Conservation (phyloP, 2,797 vertebrate genomes). For the Tiaroga cobitis region DNA sequence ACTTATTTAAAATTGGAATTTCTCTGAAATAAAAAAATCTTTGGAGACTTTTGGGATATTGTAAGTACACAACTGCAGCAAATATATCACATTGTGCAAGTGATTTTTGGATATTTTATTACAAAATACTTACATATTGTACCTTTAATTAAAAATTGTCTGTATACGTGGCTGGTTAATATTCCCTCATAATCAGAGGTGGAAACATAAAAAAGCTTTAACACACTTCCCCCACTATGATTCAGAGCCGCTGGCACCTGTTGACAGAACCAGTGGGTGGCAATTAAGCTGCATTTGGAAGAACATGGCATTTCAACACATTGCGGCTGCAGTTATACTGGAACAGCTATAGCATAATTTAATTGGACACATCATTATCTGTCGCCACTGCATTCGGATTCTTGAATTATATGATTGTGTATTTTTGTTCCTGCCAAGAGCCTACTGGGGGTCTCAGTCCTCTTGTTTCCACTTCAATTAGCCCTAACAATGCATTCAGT, state of each 20-base stretch:
- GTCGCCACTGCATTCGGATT: conserved; percentile 24
- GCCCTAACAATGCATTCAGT: conserved; percentile 22
- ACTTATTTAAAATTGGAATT: no score
- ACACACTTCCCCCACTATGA: conserved; percentile 28
- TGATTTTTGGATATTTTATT: no score
- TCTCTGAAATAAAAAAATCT: no score
- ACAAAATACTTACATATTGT: no score
- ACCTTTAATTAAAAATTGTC: background rate
- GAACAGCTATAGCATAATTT: conserved; percentile 27
- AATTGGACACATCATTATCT: conserved; percentile 53
- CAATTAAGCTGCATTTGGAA: conserved; percentile 45
- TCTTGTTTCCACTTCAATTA: conserved; percentile 39
- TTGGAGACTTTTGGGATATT: no score
- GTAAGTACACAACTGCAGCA: no score
- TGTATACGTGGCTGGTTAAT: background rate
- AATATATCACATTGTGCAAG: no score
- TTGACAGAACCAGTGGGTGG: conserved; percentile 48
- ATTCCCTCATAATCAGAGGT: conserved; percentile 14
- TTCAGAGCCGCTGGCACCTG: conserved; percentile 42
- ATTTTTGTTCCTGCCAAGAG: background rate
- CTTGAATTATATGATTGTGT: conserved; percentile 29
- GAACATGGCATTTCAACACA: conserved; percentile 44
- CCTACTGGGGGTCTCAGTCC: conserved; percentile 7
- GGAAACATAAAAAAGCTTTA: conserved; percentile 39
- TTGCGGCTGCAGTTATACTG: conserved; percentile 22